A percentile compares a stretch with the other conserved stretches of the same genome.
Evolutionary conservation across 2,113 vertebrate genomes (phyloP).

Genomic region (Leucosticte australis): DNA sequence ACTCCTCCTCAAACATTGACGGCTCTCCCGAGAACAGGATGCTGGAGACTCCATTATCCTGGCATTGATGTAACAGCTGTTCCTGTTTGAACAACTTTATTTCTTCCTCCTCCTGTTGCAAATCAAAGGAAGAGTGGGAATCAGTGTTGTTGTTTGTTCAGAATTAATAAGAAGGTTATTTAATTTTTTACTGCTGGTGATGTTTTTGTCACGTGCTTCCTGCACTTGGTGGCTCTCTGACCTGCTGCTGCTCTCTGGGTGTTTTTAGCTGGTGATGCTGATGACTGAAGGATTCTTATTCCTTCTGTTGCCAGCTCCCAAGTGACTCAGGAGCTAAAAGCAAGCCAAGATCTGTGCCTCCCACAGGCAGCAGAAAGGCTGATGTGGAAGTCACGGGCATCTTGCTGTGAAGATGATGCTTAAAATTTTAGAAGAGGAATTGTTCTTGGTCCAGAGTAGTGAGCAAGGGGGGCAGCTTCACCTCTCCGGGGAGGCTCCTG

Average conservation of each 20-base stretch:
- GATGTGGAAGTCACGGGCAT: background rate
- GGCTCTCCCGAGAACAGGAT: background rate
- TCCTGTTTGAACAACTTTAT: conserved; percentile 14
- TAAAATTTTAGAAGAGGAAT: background rate
- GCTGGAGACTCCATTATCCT: background rate
- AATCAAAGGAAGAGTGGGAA: conserved; percentile 3
- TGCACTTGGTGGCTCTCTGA: background rate
- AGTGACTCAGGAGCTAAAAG: background rate
- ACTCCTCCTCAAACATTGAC: background rate
- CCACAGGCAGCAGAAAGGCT: background rate
- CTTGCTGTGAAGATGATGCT: background rate
- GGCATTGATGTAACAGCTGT: conserved; percentile 14
- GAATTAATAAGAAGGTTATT: background rate
- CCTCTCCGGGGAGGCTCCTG: rapidly evolving
- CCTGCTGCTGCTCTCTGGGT: background rate
- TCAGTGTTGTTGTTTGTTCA: background rate
- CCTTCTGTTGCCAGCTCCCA: background rate
- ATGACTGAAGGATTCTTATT: background rate
- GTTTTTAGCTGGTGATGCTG: background rate
- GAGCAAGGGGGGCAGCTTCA: background rate
- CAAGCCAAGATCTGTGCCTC: background rate
- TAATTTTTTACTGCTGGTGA: background rate
- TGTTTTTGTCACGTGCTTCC: background rate
- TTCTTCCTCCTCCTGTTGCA: conserved; percentile 1
- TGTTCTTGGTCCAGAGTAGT: background rate